A percentile compares a stretch with the other conserved stretches of the same genome.
phyloP scores from a whole-genome alignment of 2,888 invertebrate genomes.

The Teinopalpus imperialis region DNA sequence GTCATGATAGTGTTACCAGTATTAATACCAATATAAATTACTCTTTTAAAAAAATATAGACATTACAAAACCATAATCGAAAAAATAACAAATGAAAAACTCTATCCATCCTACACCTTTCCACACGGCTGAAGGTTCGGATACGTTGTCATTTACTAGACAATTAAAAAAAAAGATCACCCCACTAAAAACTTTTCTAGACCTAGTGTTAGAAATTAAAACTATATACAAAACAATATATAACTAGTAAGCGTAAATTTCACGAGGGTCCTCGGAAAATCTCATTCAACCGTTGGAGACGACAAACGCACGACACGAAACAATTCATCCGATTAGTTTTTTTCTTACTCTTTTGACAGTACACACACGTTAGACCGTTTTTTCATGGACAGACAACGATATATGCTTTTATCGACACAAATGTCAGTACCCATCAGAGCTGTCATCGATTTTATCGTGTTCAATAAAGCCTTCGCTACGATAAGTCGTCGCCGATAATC shows the following conservation, averaged over 20 bases:
- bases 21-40: background rate
- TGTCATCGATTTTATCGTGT: too few relatives aligned
- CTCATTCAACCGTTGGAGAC: slow-evolving; percentile 16
- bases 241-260: slow-evolving; percentile 34
- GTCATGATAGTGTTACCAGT: background rate
- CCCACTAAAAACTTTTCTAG: too few relatives aligned
- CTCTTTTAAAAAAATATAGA: slow-evolving; percentile 1
- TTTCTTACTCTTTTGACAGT: too few relatives aligned
- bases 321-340: background rate
- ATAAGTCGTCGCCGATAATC: too few relatives aligned
- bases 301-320: background rate
- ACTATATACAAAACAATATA: slow-evolving; percentile 29
- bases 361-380: too few relatives aligned
- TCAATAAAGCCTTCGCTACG: too few relatives aligned
- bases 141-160: background rate
- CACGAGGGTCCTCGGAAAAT: slow-evolving; percentile 28
- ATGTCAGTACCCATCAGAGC: too few relatives aligned
- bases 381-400: too few relatives aligned
- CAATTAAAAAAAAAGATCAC: too few relatives aligned
- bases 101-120: slow-evolving; percentile 9
- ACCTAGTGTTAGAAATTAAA: slow-evolving; percentile 19
- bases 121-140: background rate
- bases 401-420: too few relatives aligned
- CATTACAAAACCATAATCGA: background rate
- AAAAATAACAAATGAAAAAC: background rate